phyloP scores from a whole-genome alignment of 2,888 invertebrate species.

The Rotaria socialis region DNA sequence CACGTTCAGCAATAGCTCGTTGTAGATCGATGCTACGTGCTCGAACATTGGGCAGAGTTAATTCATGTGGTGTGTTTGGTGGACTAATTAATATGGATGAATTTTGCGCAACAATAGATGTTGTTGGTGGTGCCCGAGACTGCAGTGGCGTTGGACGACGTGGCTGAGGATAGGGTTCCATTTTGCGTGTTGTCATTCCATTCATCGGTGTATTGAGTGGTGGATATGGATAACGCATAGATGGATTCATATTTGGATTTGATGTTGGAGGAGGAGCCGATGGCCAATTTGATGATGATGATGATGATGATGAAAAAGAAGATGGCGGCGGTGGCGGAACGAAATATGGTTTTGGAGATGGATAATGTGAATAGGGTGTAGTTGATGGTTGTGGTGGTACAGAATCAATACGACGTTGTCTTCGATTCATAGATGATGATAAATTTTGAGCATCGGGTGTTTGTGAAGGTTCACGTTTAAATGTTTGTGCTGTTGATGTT shows the following conservation, averaged over 20 bases:
- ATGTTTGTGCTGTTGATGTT: not conserved
- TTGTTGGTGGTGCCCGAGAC: not conserved
- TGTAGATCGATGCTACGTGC: constrained; percentile 9
- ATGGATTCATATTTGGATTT: not conserved
- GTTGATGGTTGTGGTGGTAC: not conserved
- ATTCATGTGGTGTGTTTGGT: constrained; percentile 23
- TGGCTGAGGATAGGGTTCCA: not conserved
- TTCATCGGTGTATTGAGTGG: not conserved
- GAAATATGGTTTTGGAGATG: not conserved
- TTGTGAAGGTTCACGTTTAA: not conserved
- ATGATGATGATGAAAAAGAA: not conserved
- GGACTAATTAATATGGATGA: constrained; percentile 1
- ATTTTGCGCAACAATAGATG: constrained; percentile 10
- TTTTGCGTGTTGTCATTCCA: not conserved
- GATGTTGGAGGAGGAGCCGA: not conserved
- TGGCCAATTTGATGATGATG: not conserved
- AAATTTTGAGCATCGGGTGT: not conserved
- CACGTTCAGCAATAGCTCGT: not conserved
- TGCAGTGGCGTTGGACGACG: not conserved
- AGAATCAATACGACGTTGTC: not conserved
- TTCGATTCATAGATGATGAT: not conserved
- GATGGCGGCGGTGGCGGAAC: not conserved
- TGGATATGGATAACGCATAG: not conserved
- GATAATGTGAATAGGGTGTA: not conserved
- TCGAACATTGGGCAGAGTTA: constrained; percentile 22